These are phyloP conservation scores for Dolichallabes microphthalmus DNA, from an alignment of 2,113 vertebrate species.

Conservation along the genomic window DNA sequence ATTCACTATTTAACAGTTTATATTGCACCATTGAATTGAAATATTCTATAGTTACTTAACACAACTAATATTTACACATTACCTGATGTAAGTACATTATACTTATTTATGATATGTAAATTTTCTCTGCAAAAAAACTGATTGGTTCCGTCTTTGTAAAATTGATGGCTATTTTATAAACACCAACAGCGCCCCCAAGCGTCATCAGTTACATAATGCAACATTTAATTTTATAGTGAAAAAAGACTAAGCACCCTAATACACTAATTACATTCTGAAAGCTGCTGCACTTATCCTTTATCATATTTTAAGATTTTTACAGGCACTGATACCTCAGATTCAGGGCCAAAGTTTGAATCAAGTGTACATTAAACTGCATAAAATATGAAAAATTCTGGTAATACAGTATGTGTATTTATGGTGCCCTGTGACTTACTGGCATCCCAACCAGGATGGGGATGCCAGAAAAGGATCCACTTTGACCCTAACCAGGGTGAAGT, in stretches of 20 bases:
- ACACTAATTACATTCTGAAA: background rate
- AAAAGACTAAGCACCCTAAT: background rate
- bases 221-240: background rate
- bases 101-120: too few relatives aligned
- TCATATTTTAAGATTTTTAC: background rate
- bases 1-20: background rate
- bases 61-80: background rate
- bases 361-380: background rate
- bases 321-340: background rate
- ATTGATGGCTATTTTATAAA: background rate
- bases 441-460: background rate
- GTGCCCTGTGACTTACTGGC: too few relatives aligned
- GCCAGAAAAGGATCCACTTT: background rate
- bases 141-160: background rate
- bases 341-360: too few relatives aligned
- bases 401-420: background rate
- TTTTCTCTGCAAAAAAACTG: background rate
- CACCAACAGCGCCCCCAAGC: constrained; percentile 23
- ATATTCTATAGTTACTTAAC: background rate
- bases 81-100: background rate
- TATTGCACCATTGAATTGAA: background rate
- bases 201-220: constrained; percentile 5
- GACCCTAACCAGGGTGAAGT: background rate
- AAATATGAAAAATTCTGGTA: background rate
- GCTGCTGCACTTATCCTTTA: background rate